These are phyloP conservation scores for Acanthornis magna DNA, from an alignment of 2,797 vertebrate species.

Conservation along the genomic window DNA sequence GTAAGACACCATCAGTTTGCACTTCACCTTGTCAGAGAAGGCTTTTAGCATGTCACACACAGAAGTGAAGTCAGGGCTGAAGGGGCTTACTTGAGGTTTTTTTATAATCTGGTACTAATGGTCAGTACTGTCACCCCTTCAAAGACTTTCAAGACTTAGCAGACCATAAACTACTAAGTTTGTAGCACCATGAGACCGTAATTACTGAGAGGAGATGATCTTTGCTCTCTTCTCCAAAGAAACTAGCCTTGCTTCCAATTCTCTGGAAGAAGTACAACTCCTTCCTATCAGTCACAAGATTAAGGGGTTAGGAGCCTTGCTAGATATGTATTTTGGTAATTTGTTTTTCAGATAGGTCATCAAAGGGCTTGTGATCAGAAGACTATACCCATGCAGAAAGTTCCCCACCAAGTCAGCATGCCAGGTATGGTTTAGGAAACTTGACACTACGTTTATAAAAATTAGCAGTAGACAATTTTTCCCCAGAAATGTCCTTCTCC, in stretches of 20 bases:
- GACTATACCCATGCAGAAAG: not conserved
- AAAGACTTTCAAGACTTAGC: not conserved
- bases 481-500: not conserved
- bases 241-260: not conserved
- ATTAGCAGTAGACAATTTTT: rapidly evolving
- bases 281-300: not conserved
- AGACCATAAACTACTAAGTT: not conserved
- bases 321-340: not conserved
- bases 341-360: not conserved
- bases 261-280: not conserved
- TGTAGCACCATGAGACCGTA: not conserved
- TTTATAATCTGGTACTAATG: not conserved
- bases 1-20: not conserved
- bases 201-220: not conserved
- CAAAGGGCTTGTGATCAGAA: not conserved
- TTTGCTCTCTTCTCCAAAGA: not conserved
- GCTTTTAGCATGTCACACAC: not conserved
- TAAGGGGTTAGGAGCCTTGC: not conserved
- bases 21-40: not conserved
- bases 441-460: not conserved
- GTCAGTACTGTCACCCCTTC: not conserved
- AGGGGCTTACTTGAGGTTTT: not conserved
- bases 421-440: not conserved
- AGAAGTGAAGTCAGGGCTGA: not conserved
- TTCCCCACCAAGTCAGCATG: not conserved